Conservation (phyloP, 2,888 invertebrate genomes). For the Drosophila pegasa region DNA sequence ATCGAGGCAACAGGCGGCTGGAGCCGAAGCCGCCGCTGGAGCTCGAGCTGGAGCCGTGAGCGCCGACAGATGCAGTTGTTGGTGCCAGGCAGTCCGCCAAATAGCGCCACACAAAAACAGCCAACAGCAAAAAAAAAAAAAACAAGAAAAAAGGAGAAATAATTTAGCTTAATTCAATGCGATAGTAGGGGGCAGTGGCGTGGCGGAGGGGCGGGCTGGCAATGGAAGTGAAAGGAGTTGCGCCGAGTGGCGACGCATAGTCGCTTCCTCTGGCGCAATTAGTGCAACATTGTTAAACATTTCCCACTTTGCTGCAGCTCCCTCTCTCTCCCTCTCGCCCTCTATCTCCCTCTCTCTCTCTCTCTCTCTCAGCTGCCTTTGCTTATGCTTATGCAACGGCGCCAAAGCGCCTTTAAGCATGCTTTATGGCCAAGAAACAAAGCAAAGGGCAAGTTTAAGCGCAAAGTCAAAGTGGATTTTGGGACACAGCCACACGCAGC, state of each 20-base stretch:
- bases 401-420: conserved; percentile 51
- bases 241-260: conserved; percentile 53
- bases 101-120: conserved; percentile 50
- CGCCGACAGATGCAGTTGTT: conserved; percentile 57
- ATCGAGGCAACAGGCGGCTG: conserved; percentile 13
- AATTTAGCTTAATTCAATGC: conserved; percentile 76
- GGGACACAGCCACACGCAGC: conserved; percentile 19
- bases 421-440: conserved; percentile 48
- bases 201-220: neutral
- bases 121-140: conserved; percentile 17
- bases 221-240: conserved; percentile 26
- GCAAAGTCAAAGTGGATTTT: conserved; percentile 62
- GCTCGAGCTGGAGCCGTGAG: conserved; percentile 24
- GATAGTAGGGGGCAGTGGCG: neutral
- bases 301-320: conserved; percentile 15
- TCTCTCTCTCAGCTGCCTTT: conserved; percentile 33
- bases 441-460: conserved; percentile 77
- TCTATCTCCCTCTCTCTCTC: conserved; percentile 4
- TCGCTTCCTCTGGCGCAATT: conserved; percentile 80
- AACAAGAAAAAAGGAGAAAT: conserved; percentile 42
- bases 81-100: conserved; percentile 69
- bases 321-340: conserved; percentile 5
- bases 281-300: conserved; percentile 81
- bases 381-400: conserved; percentile 34
- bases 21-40: too few species aligned